Evolutionary conservation across 2,888 invertebrate genomes (phyloP).

Genomic region (Automeris io): DNA sequence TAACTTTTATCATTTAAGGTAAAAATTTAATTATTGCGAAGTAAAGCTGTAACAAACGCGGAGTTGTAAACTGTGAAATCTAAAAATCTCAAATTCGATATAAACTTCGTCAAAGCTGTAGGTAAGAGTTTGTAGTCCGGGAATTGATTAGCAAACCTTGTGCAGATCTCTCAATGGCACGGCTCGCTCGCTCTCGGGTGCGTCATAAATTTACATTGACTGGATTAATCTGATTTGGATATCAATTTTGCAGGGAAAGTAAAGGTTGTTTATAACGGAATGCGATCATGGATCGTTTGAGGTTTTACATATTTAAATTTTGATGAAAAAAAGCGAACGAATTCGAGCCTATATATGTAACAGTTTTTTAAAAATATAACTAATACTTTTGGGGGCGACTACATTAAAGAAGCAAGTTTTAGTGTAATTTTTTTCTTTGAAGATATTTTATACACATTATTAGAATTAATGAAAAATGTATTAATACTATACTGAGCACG

Average conservation of each 20-base stretch:
- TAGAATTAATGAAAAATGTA: too few relatives aligned
- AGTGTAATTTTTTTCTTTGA: too few relatives aligned
- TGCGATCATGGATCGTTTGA: slow-evolving; percentile 52
- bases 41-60: too few relatives aligned
- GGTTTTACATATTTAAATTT: slow-evolving; percentile 47
- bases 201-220: slow-evolving; percentile 78
- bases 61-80: too few relatives aligned
- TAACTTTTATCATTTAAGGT: too few relatives aligned
- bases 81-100: too few relatives aligned
- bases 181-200: slow-evolving; percentile 58
- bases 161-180: slow-evolving; percentile 62
- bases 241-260: slow-evolving; percentile 71
- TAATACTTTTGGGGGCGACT: slow-evolving; percentile 7
- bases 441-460: too few relatives aligned
- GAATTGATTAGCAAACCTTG: slow-evolving; percentile 59
- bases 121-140: slow-evolving; percentile 30
- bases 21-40: too few relatives aligned
- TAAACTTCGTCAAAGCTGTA: slow-evolving; percentile 11
- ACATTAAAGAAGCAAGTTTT: slow-evolving; percentile 40
- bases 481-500: too few relatives aligned
- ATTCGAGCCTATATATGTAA: too few relatives aligned
- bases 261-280: slow-evolving; percentile 65
- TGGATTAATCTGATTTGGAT: slow-evolving; percentile 78
- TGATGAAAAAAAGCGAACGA: slow-evolving; percentile 43
- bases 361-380: slow-evolving; percentile 3